Evolutionary conservation across 2,888 invertebrate genomes (phyloP).

Genomic region (Lepidonotus clava): DNA sequence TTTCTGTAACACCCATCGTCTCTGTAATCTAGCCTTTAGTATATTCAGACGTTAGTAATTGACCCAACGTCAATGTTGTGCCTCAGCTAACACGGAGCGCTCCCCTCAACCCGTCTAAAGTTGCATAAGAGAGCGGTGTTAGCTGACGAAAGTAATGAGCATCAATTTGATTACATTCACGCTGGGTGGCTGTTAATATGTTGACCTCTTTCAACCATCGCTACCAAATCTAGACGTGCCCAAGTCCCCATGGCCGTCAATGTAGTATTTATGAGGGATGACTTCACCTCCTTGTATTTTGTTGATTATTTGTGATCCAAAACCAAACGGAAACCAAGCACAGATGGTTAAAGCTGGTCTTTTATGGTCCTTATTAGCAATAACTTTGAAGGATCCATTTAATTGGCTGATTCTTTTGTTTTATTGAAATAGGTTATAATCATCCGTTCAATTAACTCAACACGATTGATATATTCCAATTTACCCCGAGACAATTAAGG

Average conservation of each 20-base stretch:
- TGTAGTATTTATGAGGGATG: too few species aligned
- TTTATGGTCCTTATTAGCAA: too few species aligned
- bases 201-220: not conserved
- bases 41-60: not conserved
- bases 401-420: slow-evolving; percentile 4
- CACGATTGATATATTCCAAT: slow-evolving; percentile 34
- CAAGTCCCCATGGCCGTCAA: not conserved
- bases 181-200: not conserved
- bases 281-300: too few species aligned
- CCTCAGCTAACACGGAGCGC: not conserved
- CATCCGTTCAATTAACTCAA: slow-evolving; percentile 22
- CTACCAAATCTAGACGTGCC: not conserved
- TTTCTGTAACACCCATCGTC: not conserved
- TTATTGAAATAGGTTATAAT: slow-evolving; percentile 27
- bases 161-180: slow-evolving; percentile 26
- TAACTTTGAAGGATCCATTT: too few species aligned
- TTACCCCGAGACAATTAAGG: too few species aligned
- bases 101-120: not conserved
- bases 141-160: slow-evolving; percentile 10
- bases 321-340: too few species aligned
- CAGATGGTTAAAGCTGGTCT: too few species aligned
- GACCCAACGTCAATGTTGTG: slow-evolving; percentile 6
- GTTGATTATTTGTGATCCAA: too few species aligned
- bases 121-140: slow-evolving; percentile 12
- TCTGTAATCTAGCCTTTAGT: slow-evolving; percentile 1